Evolutionary conservation across 2,113 vertebrate species (phyloP), one percentile per base, ranked within the genome.

Genomic region (Lepus europaeus): DNA sequence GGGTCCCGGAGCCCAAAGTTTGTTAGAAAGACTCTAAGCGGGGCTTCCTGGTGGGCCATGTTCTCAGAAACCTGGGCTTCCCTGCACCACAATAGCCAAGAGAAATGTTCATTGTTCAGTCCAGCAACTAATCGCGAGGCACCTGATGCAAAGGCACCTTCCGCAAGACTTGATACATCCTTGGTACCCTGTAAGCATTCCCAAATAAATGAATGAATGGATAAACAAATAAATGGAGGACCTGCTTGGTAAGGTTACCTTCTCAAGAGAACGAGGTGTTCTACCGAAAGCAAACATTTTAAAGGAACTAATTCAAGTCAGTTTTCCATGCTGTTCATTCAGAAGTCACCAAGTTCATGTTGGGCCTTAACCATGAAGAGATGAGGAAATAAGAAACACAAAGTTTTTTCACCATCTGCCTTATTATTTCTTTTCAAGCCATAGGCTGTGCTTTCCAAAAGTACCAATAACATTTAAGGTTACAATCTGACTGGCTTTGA

Each of bases 61-160:
- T 74, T 81, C 76, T 95, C 72, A 83, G 39, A 87, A 93, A 68
- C 27, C 5, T 51, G 22, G 56, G 3, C 27, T 91, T n/a, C 9
- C 4, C 11, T 19, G 2, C 1, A 84, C 31, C 33, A 36, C 64
- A 91, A 77, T 7, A 53, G 20, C 51, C 23, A 81, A 45, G 13
- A 82, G 68, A 89, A 73, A 45, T 25, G 68, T 29, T 31, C 36
- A 61, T 88, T 72, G 63, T 73, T 96, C 70, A 83, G n/a, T 14
- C 27, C 63, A 49, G n/a, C 45, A n/a, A 68, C 27, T 68, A 19
- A 56, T 49, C 27, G 56, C 61, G 29, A 29, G 1, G 33, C 59
- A 29, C 3, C 79, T 77, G 12, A 27, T 6, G 53, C 45, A 87
- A 36, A 90, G 64, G 2, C 19, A 5, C 1, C 56, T 79, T 87